Base-by-base conservation (phyloP, 2,797 vertebrate genomes). In the Cynodonichthys magdalenae region DNA sequence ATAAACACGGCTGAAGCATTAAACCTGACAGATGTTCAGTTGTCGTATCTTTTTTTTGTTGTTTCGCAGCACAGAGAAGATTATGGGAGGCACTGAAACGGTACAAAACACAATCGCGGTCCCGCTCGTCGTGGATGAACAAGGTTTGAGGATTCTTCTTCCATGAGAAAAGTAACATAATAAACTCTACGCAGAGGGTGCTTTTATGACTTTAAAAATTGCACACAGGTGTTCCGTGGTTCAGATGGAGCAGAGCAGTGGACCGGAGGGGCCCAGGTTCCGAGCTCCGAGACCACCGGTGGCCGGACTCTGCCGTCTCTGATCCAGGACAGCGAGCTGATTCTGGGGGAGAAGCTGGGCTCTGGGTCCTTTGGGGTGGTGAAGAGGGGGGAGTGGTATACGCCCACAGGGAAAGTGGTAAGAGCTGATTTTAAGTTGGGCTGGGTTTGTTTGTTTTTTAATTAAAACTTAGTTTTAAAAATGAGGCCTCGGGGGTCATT, bases 341-440 rank as follows among this genome's bases (percentile, higher is more conserved):
- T 77, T 20, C 85, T 95, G 69, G 89, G 81, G 1, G 95, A 96
- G 71, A 92, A 89, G 53, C 80, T 97, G 63, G 96, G 96, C 17
- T 93, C 94, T 0, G 96, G 96, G 12, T 96, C 95, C 73, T 97
- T 96, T 6, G 96, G 96, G 0, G 93, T 96, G 66, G 95, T 97
- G 54, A 92, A 83, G 67, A 93, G 85, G 49, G 96, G 92, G 4
- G 92, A 95, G 45, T 97, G 95, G 96, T 92, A 90, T 5, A 82
- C 92, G 0, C 92, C 94, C 0, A 83, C 81, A 0, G 95, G 95
- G 1, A 87, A 81, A 81, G 90, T 90, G 62, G 96, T 97, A 75
- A 92, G 92, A 59, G 24, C 10, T n/a, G 0, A 3, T 15, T 27
- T 36, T 10, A 31, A 5, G 34, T 36, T 36, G 9, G 9, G 11